Conservation (phyloP, 2,888 invertebrate species). For the Venusia cambrica region DNA sequence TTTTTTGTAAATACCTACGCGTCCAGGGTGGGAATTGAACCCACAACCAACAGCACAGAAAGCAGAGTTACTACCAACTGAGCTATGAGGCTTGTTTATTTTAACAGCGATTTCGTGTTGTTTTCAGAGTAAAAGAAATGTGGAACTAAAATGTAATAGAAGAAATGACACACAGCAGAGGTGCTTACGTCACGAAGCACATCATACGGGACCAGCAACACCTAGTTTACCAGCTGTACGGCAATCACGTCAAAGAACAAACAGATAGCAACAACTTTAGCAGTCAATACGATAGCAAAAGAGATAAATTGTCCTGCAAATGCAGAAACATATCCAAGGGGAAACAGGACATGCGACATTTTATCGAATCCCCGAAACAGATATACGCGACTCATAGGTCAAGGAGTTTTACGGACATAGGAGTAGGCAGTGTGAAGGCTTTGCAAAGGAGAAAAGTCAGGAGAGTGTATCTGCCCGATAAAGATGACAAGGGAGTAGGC, state of each 20-base stretch:
- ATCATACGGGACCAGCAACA: slow-evolving; percentile 26
- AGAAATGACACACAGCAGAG: slow-evolving; percentile 55
- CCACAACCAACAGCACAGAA: too few relatives aligned
- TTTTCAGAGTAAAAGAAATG: slow-evolving; percentile 14
- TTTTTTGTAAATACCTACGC: too few relatives aligned
- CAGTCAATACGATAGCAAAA: slow-evolving; percentile 46
- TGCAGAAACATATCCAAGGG: slow-evolving; percentile 32
- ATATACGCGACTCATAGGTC: slow-evolving; percentile 41
- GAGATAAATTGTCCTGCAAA: slow-evolving; percentile 39
- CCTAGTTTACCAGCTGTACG: slow-evolving; percentile 20
- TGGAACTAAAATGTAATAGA: slow-evolving; percentile 45
- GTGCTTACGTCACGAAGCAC: slow-evolving; percentile 42
- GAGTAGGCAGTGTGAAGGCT: slow-evolving; percentile 51
- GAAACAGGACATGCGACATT: slow-evolving; percentile 34
- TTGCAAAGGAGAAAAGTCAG: slow-evolving; percentile 47
- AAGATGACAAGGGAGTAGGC: slow-evolving; percentile 52
- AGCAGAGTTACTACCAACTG: too few relatives aligned
- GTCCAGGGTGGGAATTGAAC: too few relatives aligned
- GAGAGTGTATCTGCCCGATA: slow-evolving; percentile 55
- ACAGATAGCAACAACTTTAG: slow-evolving; percentile 36
- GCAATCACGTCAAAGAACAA: slow-evolving; percentile 22
- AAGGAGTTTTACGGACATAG: slow-evolving; percentile 47
- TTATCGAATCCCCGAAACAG: slow-evolving; percentile 36
- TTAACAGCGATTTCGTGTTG: too few relatives aligned
- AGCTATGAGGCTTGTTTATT: too few relatives aligned